phyloP scores from a whole-genome alignment of 2,888 invertebrate species.

The Scelioninae gen. 1 region DNA sequence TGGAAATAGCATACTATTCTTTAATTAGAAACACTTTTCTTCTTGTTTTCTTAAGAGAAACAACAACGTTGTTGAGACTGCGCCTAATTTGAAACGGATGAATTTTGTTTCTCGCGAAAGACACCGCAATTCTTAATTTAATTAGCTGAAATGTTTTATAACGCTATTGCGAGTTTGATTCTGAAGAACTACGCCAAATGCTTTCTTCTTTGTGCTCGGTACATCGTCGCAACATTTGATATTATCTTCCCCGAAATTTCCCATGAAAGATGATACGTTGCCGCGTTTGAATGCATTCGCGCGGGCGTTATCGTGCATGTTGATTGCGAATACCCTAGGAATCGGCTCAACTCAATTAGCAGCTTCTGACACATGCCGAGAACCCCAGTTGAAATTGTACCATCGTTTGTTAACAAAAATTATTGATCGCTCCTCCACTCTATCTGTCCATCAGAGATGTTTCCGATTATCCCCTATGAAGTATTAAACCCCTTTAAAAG shows the following conservation, averaged over 20 bases:
- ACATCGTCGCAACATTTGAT: constrained; percentile 32
- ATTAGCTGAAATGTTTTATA: constrained; percentile 11
- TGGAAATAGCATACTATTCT: constrained; percentile 58
- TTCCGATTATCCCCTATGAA: constrained; percentile 55
- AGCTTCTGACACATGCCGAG: constrained; percentile 64
- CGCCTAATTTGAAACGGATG: constrained; percentile 61
- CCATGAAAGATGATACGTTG: constrained; percentile 57
- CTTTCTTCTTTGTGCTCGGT: no score
- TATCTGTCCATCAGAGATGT: constrained; percentile 60
- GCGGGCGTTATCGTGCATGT: constrained; percentile 45
- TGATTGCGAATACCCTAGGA: constrained; percentile 47
- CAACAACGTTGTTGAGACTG: constrained; percentile 42
- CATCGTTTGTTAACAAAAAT: constrained; percentile 62
- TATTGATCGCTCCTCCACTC: constrained; percentile 57
- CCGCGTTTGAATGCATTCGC: constrained; percentile 43
- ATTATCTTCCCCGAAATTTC: constrained; percentile 53
- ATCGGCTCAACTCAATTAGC: constrained; percentile 64
- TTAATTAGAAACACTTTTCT: constrained; percentile 54
- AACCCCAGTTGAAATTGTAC: constrained; percentile 20
- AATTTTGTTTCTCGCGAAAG: constrained; percentile 14
- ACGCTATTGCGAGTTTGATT: background rate
- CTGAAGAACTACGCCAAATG: no score
- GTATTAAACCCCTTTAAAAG: constrained; percentile 57
- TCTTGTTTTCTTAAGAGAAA: constrained; percentile 58
- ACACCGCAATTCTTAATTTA: constrained; percentile 19